phyloP scores from a whole-genome alignment of 2,797 vertebrate genomes.

The Enteromius trimaculatus region DNA sequence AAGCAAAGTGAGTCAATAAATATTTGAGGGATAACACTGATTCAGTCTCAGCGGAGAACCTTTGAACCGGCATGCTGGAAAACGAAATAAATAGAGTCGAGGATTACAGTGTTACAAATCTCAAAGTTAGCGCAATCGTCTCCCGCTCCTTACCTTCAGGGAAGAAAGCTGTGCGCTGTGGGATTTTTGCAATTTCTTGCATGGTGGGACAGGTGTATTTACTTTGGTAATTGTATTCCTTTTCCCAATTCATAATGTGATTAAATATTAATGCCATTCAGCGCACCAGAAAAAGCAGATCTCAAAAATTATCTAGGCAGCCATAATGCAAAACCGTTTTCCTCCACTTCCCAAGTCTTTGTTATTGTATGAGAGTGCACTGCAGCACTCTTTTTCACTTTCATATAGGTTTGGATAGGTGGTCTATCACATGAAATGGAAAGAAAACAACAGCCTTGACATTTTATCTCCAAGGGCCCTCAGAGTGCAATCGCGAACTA shows the following conservation, averaged over 20 bases:
- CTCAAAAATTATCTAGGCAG: constrained; percentile 72
- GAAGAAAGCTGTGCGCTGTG: constrained; percentile 70
- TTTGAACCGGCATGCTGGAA: constrained; percentile 62
- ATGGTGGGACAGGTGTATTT: constrained; percentile 82
- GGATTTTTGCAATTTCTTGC: constrained; percentile 82
- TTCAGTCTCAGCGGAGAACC: constrained; percentile 58
- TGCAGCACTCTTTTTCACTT: not conserved
- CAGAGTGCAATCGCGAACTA: constrained; percentile 26
- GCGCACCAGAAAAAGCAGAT: constrained; percentile 71
- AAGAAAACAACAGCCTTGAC: constrained; percentile 28
- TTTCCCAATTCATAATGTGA: constrained; percentile 77
- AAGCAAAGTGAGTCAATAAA: constrained; percentile 55
- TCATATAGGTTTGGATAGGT: not conserved
- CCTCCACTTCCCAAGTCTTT: constrained; percentile 29
- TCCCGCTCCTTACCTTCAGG: constrained; percentile 73
- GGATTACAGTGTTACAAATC: constrained; percentile 73
- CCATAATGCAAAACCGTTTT: constrained; percentile 67
- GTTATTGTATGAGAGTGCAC: constrained; percentile 15
- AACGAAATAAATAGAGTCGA: constrained; percentile 68
- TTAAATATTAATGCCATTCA: constrained; percentile 81
- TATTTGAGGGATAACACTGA: constrained; percentile 55
- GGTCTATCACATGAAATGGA: constrained; percentile 14
- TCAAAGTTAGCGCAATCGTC: constrained; percentile 71
- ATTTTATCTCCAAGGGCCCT: constrained; percentile 23
- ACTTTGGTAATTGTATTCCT: constrained; percentile 80